Percentiles rank a stretch among this genome's conserved stretches.
These are phyloP conservation scores for Bombus sylvicola DNA, from an alignment of 1,140 invertebrate genomes.

Conservation along the genomic window DNA sequence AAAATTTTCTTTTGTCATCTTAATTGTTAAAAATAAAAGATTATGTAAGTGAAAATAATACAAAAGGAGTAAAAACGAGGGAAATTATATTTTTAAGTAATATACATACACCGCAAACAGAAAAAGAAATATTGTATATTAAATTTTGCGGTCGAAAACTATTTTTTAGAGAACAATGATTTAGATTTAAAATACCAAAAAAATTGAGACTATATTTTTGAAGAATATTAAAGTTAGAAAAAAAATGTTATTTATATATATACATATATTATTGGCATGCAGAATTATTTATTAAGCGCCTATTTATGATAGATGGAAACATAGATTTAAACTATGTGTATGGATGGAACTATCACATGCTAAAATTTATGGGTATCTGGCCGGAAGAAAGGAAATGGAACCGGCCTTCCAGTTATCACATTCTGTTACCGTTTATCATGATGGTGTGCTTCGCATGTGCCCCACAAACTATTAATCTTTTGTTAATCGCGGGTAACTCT, in stretches of 20 bases:
- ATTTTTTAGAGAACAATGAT: not conserved
- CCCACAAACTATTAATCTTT: conserved; percentile 45
- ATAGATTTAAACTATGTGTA: conserved; percentile 35
- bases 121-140: not conserved
- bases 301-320: no score
- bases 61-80: not conserved
- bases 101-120: no score
- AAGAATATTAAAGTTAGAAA: not conserved
- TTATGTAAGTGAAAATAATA: not conserved
- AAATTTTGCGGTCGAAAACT: no score
- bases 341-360: conserved; percentile 52
- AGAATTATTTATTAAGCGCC: not conserved
- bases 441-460: conserved; percentile 34
- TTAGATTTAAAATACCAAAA: not conserved
- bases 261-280: not conserved
- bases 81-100: no score
- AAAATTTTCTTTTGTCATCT: not conserved
- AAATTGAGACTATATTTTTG: not conserved
- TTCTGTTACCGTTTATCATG: conserved; percentile 5
- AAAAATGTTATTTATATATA: no score
- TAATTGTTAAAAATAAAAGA: not conserved
- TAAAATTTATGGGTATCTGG: conserved; percentile 56
- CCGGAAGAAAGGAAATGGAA: conserved; percentile 42
- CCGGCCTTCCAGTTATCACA: conserved; percentile 28
- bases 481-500: conserved; percentile 30